These are phyloP conservation scores for Cranoglanis bouderius DNA, from an alignment of 2,113 vertebrate species.

Conservation along the genomic window DNA sequence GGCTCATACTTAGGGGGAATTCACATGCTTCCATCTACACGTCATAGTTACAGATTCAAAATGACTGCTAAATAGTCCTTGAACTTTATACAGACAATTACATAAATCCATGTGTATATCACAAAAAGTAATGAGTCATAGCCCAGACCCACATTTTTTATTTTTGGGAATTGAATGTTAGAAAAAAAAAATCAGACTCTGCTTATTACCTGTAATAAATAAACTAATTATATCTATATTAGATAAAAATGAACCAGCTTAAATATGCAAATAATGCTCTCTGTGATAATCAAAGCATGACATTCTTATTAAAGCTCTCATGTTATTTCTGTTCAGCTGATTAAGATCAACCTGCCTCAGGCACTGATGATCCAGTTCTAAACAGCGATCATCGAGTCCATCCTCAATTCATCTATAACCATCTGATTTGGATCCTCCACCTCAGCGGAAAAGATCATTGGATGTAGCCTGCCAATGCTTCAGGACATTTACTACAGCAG, in stretches of 20 bases:
- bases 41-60: neutral
- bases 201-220: neutral
- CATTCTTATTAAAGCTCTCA: constrained; percentile 14
- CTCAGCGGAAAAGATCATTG: neutral
- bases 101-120: constrained; percentile 1
- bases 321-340: neutral
- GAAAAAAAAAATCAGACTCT: neutral
- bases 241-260: neutral
- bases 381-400: neutral
- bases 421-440: neutral
- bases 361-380: neutral
- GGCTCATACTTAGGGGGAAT: neutral
- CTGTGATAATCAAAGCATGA: neutral
- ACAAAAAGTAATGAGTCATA: neutral
- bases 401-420: neutral
- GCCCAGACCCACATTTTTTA: no score
- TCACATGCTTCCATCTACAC: constrained; percentile 24
- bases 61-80: constrained; percentile 7
- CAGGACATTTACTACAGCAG: neutral
- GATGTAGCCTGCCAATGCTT: neutral
- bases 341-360: neutral
- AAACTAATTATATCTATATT: neutral
- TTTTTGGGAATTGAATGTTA: neutral
- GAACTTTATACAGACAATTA: neutral
- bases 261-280: neutral